Conservation (phyloP, 2,113 vertebrate genomes). For the Raja brachyura region DNA sequence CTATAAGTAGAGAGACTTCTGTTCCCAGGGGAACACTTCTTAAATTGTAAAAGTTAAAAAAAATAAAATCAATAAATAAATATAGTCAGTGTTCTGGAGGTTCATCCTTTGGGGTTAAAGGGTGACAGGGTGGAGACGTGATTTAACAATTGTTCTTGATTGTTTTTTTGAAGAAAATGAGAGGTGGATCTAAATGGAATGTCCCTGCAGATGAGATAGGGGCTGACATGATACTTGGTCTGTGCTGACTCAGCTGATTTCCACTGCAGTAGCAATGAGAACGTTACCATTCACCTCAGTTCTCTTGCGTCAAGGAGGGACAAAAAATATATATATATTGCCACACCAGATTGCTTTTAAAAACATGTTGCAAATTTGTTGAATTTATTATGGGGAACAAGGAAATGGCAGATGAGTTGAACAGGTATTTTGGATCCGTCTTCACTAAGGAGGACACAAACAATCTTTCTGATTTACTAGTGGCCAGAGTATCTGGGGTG, state of each 20-base stretch:
- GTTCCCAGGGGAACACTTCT: conserved; percentile 4
- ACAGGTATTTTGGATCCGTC: no score
- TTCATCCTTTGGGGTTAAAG: neutral
- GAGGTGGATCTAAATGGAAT: neutral
- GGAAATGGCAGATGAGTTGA: no score
- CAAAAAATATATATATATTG: neutral
- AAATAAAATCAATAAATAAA: neutral
- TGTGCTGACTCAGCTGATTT: neutral
- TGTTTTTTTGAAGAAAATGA: neutral
- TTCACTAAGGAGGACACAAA: no score
- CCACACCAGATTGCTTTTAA: no score
- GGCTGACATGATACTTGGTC: neutral
- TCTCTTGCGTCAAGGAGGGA: neutral
- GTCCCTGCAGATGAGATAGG: neutral
- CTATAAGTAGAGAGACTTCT: neutral
- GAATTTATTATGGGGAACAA: no score
- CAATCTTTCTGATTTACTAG: no score
- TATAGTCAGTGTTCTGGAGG: neutral
- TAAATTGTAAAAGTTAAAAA: neutral
- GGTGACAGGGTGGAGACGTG: no score
- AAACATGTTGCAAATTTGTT: neutral
- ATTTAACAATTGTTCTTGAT: neutral
- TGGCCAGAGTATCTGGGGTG: no score
- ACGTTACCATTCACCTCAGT: neutral
- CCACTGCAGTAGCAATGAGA: neutral